Percentiles rank a stretch among this genome's conserved stretches.
These are phyloP conservation scores for Coenonympha glycerion DNA, from an alignment of 2,888 invertebrate genomes.

Conservation along the genomic window DNA sequence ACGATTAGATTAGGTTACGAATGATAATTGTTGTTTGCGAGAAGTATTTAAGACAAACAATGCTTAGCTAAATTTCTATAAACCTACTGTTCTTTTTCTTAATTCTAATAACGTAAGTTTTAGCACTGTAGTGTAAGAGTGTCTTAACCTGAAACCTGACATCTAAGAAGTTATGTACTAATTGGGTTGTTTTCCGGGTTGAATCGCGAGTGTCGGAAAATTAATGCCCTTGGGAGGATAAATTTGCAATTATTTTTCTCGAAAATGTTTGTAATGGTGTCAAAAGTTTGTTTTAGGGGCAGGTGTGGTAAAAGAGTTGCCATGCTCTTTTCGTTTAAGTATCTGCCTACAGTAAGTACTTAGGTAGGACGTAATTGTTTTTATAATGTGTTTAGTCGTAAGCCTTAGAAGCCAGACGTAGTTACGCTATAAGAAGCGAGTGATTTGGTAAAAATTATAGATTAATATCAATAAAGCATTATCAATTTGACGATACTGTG, in stretches of 20 bases:
- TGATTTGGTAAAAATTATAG: background rate
- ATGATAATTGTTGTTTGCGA: too few relatives aligned
- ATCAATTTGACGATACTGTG: too few relatives aligned
- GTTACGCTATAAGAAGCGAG: background rate
- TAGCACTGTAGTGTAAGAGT: background rate
- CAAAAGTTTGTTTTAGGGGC: conserved; percentile 24
- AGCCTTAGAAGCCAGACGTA: background rate
- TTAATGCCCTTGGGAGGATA: conserved; percentile 64
- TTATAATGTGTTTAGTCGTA: conserved; percentile 31
- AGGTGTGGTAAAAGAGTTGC: conserved; percentile 44
- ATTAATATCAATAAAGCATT: too few relatives aligned
- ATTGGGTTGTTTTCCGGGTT: conserved; percentile 57
- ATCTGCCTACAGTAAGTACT: too few relatives aligned
- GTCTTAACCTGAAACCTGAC: conserved; percentile 16
- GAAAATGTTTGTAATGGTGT: conserved; percentile 54
- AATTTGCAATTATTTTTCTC: conserved; percentile 64
- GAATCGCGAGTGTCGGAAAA: conserved; percentile 63
- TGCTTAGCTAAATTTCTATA: too few relatives aligned
- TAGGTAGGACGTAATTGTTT: conserved; percentile 9
- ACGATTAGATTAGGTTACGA: too few relatives aligned
- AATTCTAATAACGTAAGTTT: too few relatives aligned
- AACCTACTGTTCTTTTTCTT: too few relatives aligned
- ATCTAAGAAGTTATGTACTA: conserved; percentile 55
- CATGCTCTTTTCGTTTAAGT: conserved; percentile 26
- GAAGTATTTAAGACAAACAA: too few relatives aligned